These are phyloP conservation scores for Amphilophus citrinellus DNA, from an alignment of 2,113 vertebrate genomes.

Conservation along the genomic window DNA sequence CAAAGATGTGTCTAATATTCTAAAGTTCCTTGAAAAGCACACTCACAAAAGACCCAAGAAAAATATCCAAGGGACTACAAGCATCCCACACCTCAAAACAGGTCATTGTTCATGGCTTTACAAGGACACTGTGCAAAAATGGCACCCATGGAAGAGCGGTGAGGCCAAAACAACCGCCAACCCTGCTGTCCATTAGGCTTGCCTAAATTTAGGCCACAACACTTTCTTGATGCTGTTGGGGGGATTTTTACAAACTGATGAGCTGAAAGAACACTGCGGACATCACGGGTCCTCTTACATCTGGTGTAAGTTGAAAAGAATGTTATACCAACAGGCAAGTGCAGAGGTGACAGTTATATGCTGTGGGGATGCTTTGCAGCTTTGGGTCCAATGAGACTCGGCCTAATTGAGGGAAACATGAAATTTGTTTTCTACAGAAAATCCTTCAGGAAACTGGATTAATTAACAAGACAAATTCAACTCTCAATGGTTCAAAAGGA, in stretches of 20 bases:
- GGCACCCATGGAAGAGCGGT: too few relatives aligned
- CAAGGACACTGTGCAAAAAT: background rate
- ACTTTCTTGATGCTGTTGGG: background rate
- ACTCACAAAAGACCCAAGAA: background rate
- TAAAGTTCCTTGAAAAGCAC: background rate
- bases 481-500: background rate
- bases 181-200: background rate
- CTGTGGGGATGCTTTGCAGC: constrained; percentile 5
- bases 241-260: background rate
- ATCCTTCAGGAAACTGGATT: constrained; percentile 1
- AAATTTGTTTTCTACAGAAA: background rate
- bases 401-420: background rate
- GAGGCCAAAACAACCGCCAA: too few relatives aligned
- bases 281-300: background rate
- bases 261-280: background rate
- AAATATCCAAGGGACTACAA: background rate
- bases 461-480: background rate
- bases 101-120: background rate
- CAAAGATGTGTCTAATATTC: background rate
- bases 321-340: background rate
- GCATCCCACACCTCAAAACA: background rate
- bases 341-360: background rate
- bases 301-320: background rate
- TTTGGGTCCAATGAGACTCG: background rate
- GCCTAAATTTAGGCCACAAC: background rate